These are phyloP conservation scores for Poicephalus meyeri DNA, from an alignment of 2,113 vertebrate genomes.

Conservation along the genomic window DNA sequence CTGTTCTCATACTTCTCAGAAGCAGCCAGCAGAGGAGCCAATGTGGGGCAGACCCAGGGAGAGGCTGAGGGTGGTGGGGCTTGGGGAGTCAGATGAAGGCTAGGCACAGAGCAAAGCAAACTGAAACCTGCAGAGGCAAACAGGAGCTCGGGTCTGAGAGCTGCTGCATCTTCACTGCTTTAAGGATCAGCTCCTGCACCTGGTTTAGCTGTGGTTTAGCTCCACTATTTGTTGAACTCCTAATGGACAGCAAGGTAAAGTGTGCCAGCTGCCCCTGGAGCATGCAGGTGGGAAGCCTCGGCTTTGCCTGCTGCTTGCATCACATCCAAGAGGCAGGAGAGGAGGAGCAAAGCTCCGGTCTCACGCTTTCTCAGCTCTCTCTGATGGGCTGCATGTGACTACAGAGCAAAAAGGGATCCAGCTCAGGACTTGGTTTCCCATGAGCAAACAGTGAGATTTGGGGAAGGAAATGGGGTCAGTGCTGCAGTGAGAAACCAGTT, in stretches of 20 bases:
- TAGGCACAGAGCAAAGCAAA: not conserved
- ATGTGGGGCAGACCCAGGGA: accelerated
- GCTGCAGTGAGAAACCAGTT: not conserved
- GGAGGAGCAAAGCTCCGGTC: not conserved
- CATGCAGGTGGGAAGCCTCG: not conserved
- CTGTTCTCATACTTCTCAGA: not conserved
- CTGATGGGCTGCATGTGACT: accelerated
- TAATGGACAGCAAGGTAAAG: accelerated
- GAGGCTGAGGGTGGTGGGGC: accelerated
- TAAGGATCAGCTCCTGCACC: not conserved
- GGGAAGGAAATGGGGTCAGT: not conserved
- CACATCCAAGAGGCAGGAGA: not conserved
- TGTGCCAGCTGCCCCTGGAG: not conserved
- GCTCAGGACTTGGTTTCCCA: not conserved
- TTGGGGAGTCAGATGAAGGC: not conserved
- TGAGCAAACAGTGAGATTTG: not conserved
- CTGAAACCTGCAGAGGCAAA: not conserved
- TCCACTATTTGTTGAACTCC: not conserved
- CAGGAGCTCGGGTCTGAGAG: accelerated
- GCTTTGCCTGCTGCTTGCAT: not conserved
- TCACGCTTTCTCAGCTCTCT: not conserved
- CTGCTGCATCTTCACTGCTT: not conserved
- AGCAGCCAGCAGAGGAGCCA: not conserved
- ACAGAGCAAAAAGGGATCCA: not conserved
- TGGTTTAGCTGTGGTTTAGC: not conserved